Base-by-base conservation (phyloP, 2,888 invertebrate genomes). In the Drosophila mercatorum region DNA sequence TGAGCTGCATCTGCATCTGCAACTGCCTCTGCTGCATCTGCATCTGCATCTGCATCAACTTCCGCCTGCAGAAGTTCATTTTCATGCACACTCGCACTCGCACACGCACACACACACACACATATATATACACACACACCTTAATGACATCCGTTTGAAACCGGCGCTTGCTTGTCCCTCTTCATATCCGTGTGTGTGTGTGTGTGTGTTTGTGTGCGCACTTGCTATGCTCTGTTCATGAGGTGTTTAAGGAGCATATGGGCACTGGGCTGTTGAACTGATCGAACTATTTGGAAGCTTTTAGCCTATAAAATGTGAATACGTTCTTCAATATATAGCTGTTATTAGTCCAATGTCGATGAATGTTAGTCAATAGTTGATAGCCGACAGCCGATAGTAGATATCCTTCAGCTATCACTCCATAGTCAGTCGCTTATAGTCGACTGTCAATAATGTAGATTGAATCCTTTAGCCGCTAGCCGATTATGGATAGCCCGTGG, bases 141-240 rank as follows among this genome's bases (percentile, higher is more conserved):
- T 85, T 89, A 85, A 85, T 85, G 90, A 85, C 76, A 89, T 89
- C 88, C 85, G 70, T 59, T 78, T 55, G 64, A 58, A 22, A 60
- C 60, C 51, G 52, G 53, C 47, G 63, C 43, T 62, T 68, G 67
- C 43, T 53, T 58, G 68, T 61, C 31, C 46, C 49, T 68, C 68
- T 76, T 84, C 66, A 68, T 67, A 80, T 76, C 52, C 68, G 60
- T 55, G 43, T 31, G 17, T 17, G 17, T 17, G 17, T 17, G 17
- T 17, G 62, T 31, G 62, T 52, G 34, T 0, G 34, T 3, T 11
- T 36, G 17, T 51, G 17, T 17, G 34, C 64, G 70, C 83, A 64
- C 40, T 68, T 40, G 56, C 14, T 14, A 31, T 68, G 17, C 58
- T 17, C 58, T 47, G 28, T 12, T 40, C 47, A 7, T 12, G 3